Percentiles rank a stretch among this genome's conserved stretches.
Conservation (phyloP, 2,113 vertebrate genomes). For the Tyrannus savana region DNA sequence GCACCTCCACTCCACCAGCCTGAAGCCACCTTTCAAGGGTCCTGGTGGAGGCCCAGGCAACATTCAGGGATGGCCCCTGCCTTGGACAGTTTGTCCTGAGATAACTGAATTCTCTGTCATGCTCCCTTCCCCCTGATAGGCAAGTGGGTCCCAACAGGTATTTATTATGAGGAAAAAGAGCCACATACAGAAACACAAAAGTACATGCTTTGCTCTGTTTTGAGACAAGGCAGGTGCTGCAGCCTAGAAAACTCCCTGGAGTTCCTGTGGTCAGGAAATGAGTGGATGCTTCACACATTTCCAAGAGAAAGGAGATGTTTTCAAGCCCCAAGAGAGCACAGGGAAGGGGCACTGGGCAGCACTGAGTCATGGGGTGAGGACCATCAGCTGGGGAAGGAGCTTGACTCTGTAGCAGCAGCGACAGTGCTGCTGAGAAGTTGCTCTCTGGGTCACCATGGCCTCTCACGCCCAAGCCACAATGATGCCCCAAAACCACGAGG, state of each 20-base stretch:
- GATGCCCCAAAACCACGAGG: neutral
- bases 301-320: neutral
- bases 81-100: neutral
- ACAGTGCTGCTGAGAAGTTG: neutral
- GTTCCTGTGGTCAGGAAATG: neutral
- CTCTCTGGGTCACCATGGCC: neutral
- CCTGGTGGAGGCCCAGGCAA: neutral
- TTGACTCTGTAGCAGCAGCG: neutral
- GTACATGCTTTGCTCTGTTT: neutral
- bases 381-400: neutral
- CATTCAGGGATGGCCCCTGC: neutral
- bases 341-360: neutral
- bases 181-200: neutral
- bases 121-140: neutral
- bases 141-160: neutral
- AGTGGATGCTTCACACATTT: neutral
- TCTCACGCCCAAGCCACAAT: accelerated
- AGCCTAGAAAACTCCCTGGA: neutral
- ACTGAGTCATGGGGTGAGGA: neutral
- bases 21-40: neutral
- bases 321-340: neutral
- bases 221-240: neutral
- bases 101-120: neutral
- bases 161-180: neutral
- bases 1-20: neutral